Percentiles rank a stretch among this genome's conserved stretches.
phyloP scores from a whole-genome alignment of 2,113 vertebrate species.

The Helogale parvula region DNA sequence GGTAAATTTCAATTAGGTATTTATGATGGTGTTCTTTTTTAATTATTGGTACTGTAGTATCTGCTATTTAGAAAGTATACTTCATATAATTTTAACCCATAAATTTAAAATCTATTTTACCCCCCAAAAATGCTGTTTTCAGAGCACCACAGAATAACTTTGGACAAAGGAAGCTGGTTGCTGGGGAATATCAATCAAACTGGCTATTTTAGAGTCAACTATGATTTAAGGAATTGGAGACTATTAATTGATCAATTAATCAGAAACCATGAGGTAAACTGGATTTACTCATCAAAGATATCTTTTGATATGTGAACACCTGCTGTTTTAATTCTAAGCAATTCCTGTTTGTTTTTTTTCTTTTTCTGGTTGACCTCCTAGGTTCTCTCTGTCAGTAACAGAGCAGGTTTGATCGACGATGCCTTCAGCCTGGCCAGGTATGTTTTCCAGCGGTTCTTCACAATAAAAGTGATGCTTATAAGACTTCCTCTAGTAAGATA shows the following conservation, averaged over 20 bases:
- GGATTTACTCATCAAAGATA: slow-evolving; percentile 65
- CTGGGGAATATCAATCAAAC: slow-evolving; percentile 98
- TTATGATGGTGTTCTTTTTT: neutral
- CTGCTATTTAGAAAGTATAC: neutral
- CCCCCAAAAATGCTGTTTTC: slow-evolving; percentile 71
- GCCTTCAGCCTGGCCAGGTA: slow-evolving; percentile 98
- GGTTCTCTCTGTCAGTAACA: slow-evolving; percentile 97
- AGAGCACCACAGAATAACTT: slow-evolving; percentile 92
- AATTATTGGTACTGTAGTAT: slow-evolving; percentile 22
- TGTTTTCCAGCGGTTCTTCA: slow-evolving; percentile 81
- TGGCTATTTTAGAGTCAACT: slow-evolving; percentile 98
- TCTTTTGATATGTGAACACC: slow-evolving; percentile 64
- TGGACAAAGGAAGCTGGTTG: slow-evolving; percentile 93
- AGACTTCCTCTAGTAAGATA: slow-evolving; percentile 53
- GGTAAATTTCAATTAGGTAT: slow-evolving; percentile 9
- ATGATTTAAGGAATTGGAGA: slow-evolving; percentile 97
- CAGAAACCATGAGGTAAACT: slow-evolving; percentile 91
- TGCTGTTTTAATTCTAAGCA: slow-evolving; percentile 78
- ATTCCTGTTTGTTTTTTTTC: slow-evolving; percentile 40
- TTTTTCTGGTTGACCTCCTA: slow-evolving; percentile 80
- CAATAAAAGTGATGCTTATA: slow-evolving; percentile 57
- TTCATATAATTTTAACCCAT: slow-evolving; percentile 54
- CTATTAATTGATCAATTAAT: slow-evolving; percentile 95
- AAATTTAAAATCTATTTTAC: slow-evolving; percentile 43
- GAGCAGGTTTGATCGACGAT: slow-evolving; percentile 96